phyloP scores from a whole-genome alignment of 1,140 invertebrate genomes.

The Schlechtendalia chinensis region DNA sequence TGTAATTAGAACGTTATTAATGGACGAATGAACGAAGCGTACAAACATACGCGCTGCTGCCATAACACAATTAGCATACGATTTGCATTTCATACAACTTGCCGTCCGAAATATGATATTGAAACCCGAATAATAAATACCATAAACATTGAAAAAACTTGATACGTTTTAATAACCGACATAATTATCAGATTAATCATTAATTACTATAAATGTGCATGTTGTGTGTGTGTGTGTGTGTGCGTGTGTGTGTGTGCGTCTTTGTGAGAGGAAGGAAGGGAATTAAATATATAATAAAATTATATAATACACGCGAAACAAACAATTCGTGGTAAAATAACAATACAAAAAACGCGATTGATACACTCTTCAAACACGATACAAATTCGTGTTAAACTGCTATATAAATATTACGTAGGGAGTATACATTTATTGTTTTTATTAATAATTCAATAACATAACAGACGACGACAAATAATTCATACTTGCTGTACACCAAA shows the following conservation, averaged over 20 bases:
- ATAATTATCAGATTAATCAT: not conserved
- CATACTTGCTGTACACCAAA: too few species aligned
- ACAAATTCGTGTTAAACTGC: not conserved
- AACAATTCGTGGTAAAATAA: not conserved
- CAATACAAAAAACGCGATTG: not conserved
- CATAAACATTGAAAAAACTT: not conserved
- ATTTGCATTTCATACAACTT: not conserved
- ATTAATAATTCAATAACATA: too few species aligned
- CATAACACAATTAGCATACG: not conserved
- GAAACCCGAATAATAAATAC: not conserved
- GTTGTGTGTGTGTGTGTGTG: not conserved
- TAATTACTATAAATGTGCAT: not conserved
- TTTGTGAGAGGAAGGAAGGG: too few species aligned
- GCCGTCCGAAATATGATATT: not conserved
- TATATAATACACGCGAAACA: not conserved
- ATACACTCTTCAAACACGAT: too few species aligned
- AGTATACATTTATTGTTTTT: too few species aligned
- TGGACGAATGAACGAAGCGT: too few species aligned
- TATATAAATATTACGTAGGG: too few species aligned
- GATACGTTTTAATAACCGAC: not conserved
- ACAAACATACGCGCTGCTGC: not conserved
- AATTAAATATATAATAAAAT: not conserved
- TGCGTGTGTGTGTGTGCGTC: too few species aligned
- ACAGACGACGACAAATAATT: too few species aligned
- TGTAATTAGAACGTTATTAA: constrained; percentile 14